Base-by-base conservation (phyloP, 2,888 invertebrate species). In the Pheosia tremula region DNA sequence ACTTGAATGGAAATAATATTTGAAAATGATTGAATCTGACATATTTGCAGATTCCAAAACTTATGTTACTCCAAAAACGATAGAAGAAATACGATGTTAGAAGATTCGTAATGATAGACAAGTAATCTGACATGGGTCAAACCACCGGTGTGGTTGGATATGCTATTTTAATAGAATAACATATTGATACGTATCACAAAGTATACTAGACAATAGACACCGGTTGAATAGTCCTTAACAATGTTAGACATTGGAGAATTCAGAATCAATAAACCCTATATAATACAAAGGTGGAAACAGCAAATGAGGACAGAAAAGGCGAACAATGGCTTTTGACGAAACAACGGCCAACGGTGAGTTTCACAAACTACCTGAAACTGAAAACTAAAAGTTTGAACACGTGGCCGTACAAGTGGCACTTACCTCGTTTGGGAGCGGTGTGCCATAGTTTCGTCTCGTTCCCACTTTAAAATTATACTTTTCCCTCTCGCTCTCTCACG, bases 401-500 rank as follows among this genome's bases (percentile, higher is more conserved):
- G 93, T 92, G 93, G 88, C 82, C 70, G 64, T 78, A 83, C 82
- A 82, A 89, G 86, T 85, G 86, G 87, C 88, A 91, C 93, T 93
- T 89, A 93, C 93, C 93, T 91, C 89, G 82, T 66, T 77, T 83
- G 86, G 84, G 81, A 86, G 85, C 91, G 87, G 84, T 80, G 88
- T 80, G 84, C 82, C 93, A 92, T 93, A 82, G 74, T 83, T 81
- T 75, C 85, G 88, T 90, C 92, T 92, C 91, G 91, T 92, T 92
- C 90, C 91, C 92, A 93, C 93, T 92, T 92, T 90, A 87, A 75
- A 88, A 64, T 67, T 78, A 86, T 79, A 87, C 86, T 86, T 69
- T 74, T 67, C 85, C 84, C 78, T 86, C 90, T 88, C 91, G 88
- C 90, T 92, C 92, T 91, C 91, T 91, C 92, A 90, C 90, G 79